Evolutionary conservation across 1,140 invertebrate species (phyloP), one percentile per base, ranked within the genome.

Genomic region (Ceratina calcarata): DNA sequence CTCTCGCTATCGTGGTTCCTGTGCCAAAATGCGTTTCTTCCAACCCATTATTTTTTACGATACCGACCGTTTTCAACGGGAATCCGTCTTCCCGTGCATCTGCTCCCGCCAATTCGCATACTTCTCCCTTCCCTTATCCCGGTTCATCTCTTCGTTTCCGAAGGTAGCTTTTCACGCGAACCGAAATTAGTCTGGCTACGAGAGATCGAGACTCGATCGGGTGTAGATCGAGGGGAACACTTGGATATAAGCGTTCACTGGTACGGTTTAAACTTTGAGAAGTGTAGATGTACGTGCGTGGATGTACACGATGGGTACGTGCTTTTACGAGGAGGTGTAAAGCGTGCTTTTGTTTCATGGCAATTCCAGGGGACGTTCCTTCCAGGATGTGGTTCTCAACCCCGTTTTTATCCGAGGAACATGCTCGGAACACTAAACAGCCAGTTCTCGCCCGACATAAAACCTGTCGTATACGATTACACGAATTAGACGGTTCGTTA

Each of bases 401-500:
- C 32, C 27, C 2, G 67, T 64, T 78, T 45, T 78, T 72, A 53
- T 62, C 8, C 58, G n/a, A 45, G 27, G 7, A 18, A 27, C 60
- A 55, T 64, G 68, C 60, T 64, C 58, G 4, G 6, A 24, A n/a
- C 49, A 15, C 60, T 71, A 78, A 78, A 78, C 76, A 71, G 45
- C 20, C 68, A 24, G 58, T 64, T 53, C 37, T 45, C 27, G 4
- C n/a, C 7, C 8, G 15, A 20, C 13, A n/a, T 22, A 53, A 70
- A 70, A 70, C 15, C 76, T 45, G 58, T 71, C 67, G 49, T 72
- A 57, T 57, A 49, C 8, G 76, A 32, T 65, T 65, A 65, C 69
- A 65, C 68, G 57, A 71, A 78, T 78, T 65, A 72, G 13, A 45
- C 60, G 69, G 60, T 71, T 78, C 60, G 68, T 78, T 78, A 71